phyloP scores from a whole-genome alignment of 1,140 invertebrate genomes.

The Popillia japonica region DNA sequence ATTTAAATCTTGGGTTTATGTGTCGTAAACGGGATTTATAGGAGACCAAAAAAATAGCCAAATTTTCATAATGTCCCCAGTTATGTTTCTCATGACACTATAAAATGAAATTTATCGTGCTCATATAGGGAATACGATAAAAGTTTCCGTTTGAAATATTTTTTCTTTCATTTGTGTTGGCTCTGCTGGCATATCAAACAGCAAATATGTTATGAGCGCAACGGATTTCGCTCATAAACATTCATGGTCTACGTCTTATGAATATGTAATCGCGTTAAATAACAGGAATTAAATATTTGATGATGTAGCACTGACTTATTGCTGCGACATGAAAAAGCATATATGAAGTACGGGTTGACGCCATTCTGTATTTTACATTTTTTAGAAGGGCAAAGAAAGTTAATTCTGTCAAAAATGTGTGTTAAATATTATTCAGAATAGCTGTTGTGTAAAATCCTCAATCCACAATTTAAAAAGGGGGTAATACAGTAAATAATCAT shows the following conservation, averaged over 20 bases:
- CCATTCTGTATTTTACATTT: no score
- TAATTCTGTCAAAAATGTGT: no score
- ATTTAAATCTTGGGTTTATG: slow-evolving; percentile 21
- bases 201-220: slow-evolving; percentile 8
- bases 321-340: neutral
- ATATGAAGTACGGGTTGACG: neutral
- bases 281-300: slow-evolving; percentile 1
- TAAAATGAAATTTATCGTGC: slow-evolving; percentile 28
- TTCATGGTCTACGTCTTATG: neutral
- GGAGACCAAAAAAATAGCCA: neutral
- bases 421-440: no score
- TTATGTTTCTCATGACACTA: slow-evolving; percentile 30
- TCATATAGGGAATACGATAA: slow-evolving; percentile 30
- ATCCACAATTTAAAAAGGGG: no score
- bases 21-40: slow-evolving; percentile 9
- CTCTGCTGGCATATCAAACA: neutral
- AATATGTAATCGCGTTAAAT: slow-evolving; percentile 15
- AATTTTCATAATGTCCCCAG: slow-evolving; percentile 25
- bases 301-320: neutral
- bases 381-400: no score
- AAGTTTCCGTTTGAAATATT: slow-evolving; percentile 5
- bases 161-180: slow-evolving; percentile 22
- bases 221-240: neutral
- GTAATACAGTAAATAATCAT: no score
- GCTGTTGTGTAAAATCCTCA: no score